These are phyloP conservation scores for Platysteira castanea DNA, from an alignment of 2,113 vertebrate species.

Conservation along the genomic window DNA sequence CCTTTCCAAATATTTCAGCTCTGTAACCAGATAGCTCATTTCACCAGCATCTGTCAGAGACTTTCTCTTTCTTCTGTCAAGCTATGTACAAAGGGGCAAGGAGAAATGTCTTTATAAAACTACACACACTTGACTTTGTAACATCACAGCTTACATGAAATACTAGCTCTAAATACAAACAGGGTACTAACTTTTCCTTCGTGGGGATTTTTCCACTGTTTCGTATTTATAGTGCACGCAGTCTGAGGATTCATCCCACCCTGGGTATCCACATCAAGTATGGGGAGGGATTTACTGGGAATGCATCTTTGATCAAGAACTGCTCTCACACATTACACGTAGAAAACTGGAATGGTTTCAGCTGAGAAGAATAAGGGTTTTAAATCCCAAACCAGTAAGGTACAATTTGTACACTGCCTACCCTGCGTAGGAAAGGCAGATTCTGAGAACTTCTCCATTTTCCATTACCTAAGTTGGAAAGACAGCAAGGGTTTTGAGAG, in stretches of 20 bases:
- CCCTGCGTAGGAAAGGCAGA: neutral
- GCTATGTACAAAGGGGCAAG: neutral
- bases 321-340: fast-evolving
- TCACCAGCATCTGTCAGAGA: slow-evolving; percentile 32
- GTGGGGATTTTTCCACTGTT: neutral
- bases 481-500: neutral
- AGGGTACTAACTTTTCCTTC: neutral
- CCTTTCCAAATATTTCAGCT: slow-evolving; percentile 55
- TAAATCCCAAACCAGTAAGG: neutral
- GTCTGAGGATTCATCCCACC: neutral
- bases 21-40: slow-evolving; percentile 42
- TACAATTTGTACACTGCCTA: neutral
- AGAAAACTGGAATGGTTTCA: neutral
- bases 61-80: slow-evolving; percentile 13
- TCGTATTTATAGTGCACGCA: fast-evolving
- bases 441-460: neutral
- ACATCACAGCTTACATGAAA: neutral
- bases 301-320: neutral
- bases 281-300: neutral
- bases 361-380: neutral
- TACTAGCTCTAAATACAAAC: neutral
- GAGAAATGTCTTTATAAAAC: slow-evolving; percentile 16
- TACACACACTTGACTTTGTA: neutral
- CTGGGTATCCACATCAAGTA: neutral
- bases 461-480: neutral